A percentile compares a stretch with the other conserved stretches of the same genome.
Evolutionary conservation across 1,140 invertebrate genomes (phyloP).

Genomic region (Nebria ingens): DNA sequence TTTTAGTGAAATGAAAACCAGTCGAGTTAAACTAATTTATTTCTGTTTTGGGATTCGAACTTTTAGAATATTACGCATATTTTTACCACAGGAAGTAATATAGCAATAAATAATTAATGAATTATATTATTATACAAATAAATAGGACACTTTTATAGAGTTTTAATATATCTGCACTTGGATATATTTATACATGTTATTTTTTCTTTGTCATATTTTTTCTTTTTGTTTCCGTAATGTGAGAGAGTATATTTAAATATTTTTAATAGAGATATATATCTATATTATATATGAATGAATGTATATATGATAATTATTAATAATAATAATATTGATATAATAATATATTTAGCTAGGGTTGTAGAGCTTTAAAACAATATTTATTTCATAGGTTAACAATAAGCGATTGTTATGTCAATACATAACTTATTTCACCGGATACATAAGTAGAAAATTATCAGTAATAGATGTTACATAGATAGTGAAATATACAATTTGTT

Average conservation of each 20-base stretch:
- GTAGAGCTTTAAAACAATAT: conserved; percentile 7
- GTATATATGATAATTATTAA: conserved; percentile 19
- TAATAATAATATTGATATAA: background rate
- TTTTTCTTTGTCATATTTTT: too few species aligned
- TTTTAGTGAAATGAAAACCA: too few species aligned
- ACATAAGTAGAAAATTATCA: too few species aligned
- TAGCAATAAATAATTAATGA: conserved; percentile 5
- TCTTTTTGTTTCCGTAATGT: conserved; percentile 33
- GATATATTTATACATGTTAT: conserved; percentile 5
- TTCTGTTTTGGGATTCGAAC: background rate
- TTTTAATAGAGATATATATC: conserved; percentile 33
- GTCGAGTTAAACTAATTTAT: too few species aligned
- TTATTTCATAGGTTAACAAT: background rate
- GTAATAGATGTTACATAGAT: too few species aligned
- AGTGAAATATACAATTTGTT: too few species aligned
- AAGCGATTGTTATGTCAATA: background rate
- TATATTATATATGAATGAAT: conserved; percentile 18
- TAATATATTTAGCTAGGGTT: conserved; percentile 9
- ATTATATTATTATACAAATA: conserved; percentile 5
- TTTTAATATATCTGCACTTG: conserved; percentile 1
- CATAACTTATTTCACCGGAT: background rate
- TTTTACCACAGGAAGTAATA: conserved; percentile 5
- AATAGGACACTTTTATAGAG: conserved; percentile 7
- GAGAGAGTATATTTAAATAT: conserved; percentile 37
- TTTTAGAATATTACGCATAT: background rate